Base-by-base conservation (phyloP, 2,113 vertebrate genomes). In the Myanophis thanlyinensis region DNA sequence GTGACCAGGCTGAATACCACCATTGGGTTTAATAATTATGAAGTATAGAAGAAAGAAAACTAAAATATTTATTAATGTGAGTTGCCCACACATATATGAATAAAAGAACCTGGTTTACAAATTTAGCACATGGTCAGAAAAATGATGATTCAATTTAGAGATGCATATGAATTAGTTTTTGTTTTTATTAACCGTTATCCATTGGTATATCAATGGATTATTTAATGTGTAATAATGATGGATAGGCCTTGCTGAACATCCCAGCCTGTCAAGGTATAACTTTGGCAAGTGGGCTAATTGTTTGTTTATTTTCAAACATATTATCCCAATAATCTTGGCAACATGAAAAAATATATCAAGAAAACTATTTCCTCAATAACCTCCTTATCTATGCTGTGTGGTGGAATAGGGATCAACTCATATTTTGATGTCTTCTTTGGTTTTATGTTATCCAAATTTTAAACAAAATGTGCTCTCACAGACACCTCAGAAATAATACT, bases 141-240 rank as follows among this genome's bases (percentile, higher is more conserved):
- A 54, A 56, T 30, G 46, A 47, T 91, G 51, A 40, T 80, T 85
- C 40, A 53, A 85, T 10, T 56, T 80, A 91, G 51, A 85, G 73
- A 47, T 85, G 35, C 22, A 80, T 67, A 51, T 51, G 51, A 49
- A 67, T 52, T 89, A 40, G 35, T 89, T 56, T 56, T 5, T 54
- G 35, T 46, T 46, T 91, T 91, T 80, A 91, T 54, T 30, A 85
- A 91, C 35, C 46, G 47, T 53, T 91, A 46, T 44, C 51, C 51
- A 59, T 90, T 73, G n/a, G 62, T 54, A 56, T 15, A 91, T 91
- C 59, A 59, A 56, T 86, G 44, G 90, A 91, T 91, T 91, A 91
- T 86, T 91, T 91, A 5, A 56, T 91, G 10, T 86, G n/a, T 85
- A 40, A 56, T 86, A 85, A 4, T 91, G 51, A 56, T 56, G 27